Percentiles rank a stretch among this genome's conserved stretches.
These are phyloP conservation scores for Dyspetes luteomarginatus DNA, from an alignment of 2,888 invertebrate species.

Conservation along the genomic window DNA sequence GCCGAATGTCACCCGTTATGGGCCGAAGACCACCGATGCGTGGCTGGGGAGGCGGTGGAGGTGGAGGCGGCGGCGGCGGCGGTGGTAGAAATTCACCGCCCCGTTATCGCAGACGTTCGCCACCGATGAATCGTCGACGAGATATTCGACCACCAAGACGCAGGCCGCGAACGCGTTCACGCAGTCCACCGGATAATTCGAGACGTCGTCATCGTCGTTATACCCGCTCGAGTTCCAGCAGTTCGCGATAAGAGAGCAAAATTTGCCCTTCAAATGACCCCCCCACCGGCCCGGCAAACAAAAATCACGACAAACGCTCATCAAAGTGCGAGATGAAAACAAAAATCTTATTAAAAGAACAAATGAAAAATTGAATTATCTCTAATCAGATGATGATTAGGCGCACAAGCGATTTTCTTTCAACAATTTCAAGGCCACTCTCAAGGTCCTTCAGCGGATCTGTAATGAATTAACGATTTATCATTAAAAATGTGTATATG, in stretches of 20 bases:
- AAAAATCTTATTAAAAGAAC: too few species aligned
- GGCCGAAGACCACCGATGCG: constrained; percentile 85
- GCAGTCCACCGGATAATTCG: constrained; percentile 84
- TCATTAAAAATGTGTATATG: constrained; percentile 28
- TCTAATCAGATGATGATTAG: constrained; percentile 22
- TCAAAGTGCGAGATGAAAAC: too few species aligned
- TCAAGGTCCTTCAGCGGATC: not conserved
- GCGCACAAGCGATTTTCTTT: constrained; percentile 53
- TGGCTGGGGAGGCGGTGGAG: constrained; percentile 84
- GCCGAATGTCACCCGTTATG: constrained; percentile 80
- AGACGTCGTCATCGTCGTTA: constrained; percentile 88
- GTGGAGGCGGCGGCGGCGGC: constrained; percentile 83
- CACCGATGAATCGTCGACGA: constrained; percentile 84
- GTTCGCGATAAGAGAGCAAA: constrained; percentile 86
- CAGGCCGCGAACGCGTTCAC: constrained; percentile 85
- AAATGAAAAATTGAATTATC: not conserved
- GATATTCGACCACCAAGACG: constrained; percentile 86
- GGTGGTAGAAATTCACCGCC: constrained; percentile 84
- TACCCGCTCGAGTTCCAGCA: constrained; percentile 90
- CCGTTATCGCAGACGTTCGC: constrained; percentile 82
- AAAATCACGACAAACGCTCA: not conserved
- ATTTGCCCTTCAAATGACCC: not conserved
- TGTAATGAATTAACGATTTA: not conserved
- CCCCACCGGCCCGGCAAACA: not conserved
- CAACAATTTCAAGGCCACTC: not conserved